Percentiles rank a stretch among this genome's conserved stretches.
phyloP scores from a whole-genome alignment of 2,888 invertebrate genomes.

The Lumbricus terrestris region DNA sequence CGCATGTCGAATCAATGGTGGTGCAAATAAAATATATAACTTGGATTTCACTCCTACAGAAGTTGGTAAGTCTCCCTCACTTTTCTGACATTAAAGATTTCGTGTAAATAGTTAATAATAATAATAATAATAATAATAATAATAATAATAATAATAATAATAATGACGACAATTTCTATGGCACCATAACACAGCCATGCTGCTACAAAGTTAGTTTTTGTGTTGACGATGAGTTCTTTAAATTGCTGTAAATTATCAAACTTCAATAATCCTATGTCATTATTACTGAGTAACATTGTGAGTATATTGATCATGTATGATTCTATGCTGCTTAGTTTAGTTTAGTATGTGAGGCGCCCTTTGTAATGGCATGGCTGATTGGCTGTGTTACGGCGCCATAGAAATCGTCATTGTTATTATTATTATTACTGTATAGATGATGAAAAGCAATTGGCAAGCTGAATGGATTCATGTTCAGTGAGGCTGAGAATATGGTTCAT shows the following conservation, averaged over 20 bases:
- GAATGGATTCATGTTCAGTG: neutral
- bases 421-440: no score
- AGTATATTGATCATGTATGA: no score
- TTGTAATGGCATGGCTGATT: no score
- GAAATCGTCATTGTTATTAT: no score
- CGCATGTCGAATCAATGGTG: conserved; percentile 15
- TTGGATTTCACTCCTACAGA: conserved; percentile 31
- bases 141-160: no score
- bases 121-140: no score
- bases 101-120: neutral
- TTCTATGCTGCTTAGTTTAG: neutral
- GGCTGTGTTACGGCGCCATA: no score
- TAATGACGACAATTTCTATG: no score
- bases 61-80: conserved; percentile 25
- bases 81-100: neutral
- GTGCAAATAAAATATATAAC: conserved; percentile 14
- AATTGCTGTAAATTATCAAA: neutral
- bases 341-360: no score
- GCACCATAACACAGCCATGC: no score
- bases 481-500: neutral
- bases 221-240: no score
- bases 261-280: neutral
- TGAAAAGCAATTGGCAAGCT: neutral
- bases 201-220: no score
- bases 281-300: neutral